Percentiles rank a stretch among this genome's conserved stretches.
These are phyloP conservation scores for Drosophila bocki DNA, from an alignment of 1,140 invertebrate genomes.

Conservation along the genomic window DNA sequence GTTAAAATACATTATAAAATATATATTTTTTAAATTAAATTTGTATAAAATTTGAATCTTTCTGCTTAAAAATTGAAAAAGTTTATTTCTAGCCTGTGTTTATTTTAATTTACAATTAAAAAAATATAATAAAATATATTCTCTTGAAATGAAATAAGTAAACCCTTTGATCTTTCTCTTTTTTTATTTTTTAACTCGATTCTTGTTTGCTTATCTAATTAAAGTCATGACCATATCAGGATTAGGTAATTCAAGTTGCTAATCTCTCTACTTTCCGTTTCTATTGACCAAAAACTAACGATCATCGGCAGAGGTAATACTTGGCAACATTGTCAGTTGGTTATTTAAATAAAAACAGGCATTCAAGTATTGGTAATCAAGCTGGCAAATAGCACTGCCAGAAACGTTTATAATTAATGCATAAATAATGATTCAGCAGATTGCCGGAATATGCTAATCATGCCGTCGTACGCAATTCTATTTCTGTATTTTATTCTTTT, in stretches of 20 bases:
- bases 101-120: too few relatives aligned
- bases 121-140: too few relatives aligned
- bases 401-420: slow-evolving; percentile 22
- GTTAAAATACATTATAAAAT: too few relatives aligned
- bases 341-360: slow-evolving; percentile 14
- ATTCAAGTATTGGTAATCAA: slow-evolving; percentile 8
- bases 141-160: too few relatives aligned
- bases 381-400: slow-evolving; percentile 5
- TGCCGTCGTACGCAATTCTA: slow-evolving; percentile 17
- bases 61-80: too few relatives aligned
- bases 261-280: slow-evolving; percentile 26
- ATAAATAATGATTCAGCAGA: slow-evolving; percentile 43
- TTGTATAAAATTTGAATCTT: too few relatives aligned
- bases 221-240: not conserved
- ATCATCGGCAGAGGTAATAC: slow-evolving; percentile 12
- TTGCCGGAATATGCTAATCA: slow-evolving; percentile 34
- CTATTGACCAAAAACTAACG: not conserved
- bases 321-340: slow-evolving; percentile 1
- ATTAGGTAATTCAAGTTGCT: not conserved
- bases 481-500: slow-evolving; percentile 17
- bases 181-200: too few relatives aligned
- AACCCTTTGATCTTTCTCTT: too few relatives aligned
- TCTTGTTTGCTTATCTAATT: not conserved
- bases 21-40: too few relatives aligned
- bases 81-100: too few relatives aligned